Evolutionary conservation across 2,113 vertebrate genomes (phyloP).

Genomic region (Oryzias celebensis): DNA sequence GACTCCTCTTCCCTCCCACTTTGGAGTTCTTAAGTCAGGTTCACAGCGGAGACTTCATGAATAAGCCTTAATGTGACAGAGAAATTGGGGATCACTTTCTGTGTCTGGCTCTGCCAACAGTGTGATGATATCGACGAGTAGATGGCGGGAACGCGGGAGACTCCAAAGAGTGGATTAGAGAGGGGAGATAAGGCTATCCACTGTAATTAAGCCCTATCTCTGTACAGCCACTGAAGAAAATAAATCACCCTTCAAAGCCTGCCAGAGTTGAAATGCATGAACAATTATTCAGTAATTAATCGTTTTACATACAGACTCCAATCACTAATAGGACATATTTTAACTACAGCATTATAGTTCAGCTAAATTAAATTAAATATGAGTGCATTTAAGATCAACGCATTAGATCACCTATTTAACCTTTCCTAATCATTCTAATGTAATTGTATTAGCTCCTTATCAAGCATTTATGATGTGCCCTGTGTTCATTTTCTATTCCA

Average conservation of each 20-base stretch:
- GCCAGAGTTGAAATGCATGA: conserved; percentile 83
- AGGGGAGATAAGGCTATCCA: conserved; percentile 80
- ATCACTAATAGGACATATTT: conserved; percentile 86
- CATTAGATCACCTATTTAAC: conserved; percentile 81
- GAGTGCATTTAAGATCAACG: conserved; percentile 79
- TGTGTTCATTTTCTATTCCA: conserved; percentile 50
- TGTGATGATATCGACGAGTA: conserved; percentile 62
- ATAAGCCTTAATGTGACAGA: conserved; percentile 64
- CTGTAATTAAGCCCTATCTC: conserved; percentile 82
- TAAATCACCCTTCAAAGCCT: conserved; percentile 84
- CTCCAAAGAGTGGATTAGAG: conserved; percentile 69
- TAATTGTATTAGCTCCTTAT: conserved; percentile 72
- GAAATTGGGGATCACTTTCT: conserved; percentile 66
- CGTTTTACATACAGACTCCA: conserved; percentile 83
- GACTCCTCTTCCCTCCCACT: conserved; percentile 45
- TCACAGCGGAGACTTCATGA: conserved; percentile 51
- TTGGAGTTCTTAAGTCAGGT: conserved; percentile 48
- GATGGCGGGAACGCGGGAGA: conserved; percentile 55
- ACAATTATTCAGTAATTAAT: conserved; percentile 95
- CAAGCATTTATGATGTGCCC: conserved; percentile 59
- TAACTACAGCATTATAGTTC: conserved; percentile 80
- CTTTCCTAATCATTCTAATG: conserved; percentile 76
- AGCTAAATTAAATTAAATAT: conserved; percentile 85
- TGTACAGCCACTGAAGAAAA: conserved; percentile 75
- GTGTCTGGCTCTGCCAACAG: conserved; percentile 52